A percentile compares a stretch with the other conserved stretches of the same genome.
These are phyloP conservation scores for Gandaritis pyraliata DNA, from an alignment of 2,888 invertebrate species.

Conservation along the genomic window DNA sequence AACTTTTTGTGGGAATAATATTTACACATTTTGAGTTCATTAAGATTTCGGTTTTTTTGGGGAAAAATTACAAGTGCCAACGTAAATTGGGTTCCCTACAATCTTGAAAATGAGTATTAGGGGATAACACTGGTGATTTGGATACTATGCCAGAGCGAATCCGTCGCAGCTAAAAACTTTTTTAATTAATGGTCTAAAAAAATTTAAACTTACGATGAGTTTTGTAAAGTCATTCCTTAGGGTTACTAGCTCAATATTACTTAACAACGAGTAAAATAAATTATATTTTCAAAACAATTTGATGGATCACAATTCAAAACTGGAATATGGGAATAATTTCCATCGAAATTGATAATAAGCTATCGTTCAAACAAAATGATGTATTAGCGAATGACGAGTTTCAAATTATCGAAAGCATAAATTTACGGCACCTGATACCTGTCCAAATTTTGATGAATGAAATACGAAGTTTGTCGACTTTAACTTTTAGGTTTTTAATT, in stretches of 20 bases:
- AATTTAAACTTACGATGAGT: too few species aligned
- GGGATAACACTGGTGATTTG: too few species aligned
- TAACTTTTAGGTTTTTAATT: too few species aligned
- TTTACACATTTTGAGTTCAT: constrained; percentile 27
- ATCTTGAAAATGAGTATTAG: too few species aligned
- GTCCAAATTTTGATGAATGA: too few species aligned
- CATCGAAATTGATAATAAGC: constrained; percentile 20
- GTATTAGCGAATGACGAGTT: constrained; percentile 24
- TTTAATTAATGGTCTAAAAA: too few species aligned
- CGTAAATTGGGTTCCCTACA: neutral
- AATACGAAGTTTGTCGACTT: too few species aligned
- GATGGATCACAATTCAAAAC: constrained; percentile 26
- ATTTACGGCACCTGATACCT: constrained; percentile 21
- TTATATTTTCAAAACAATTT: constrained; percentile 6
- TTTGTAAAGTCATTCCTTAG: too few species aligned
- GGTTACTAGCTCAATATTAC: neutral
- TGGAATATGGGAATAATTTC: constrained; percentile 8
- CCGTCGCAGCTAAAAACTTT: too few species aligned
- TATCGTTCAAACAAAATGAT: constrained; percentile 25
- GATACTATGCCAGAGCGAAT: too few species aligned
- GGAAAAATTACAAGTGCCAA: neutral
- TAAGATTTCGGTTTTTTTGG: constrained; percentile 13
- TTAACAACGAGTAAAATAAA: neutral
- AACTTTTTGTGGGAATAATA: constrained; percentile 30
- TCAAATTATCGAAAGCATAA: constrained; percentile 21